phyloP scores from a whole-genome alignment of 2,888 invertebrate species.

The Pollenia angustigena region DNA sequence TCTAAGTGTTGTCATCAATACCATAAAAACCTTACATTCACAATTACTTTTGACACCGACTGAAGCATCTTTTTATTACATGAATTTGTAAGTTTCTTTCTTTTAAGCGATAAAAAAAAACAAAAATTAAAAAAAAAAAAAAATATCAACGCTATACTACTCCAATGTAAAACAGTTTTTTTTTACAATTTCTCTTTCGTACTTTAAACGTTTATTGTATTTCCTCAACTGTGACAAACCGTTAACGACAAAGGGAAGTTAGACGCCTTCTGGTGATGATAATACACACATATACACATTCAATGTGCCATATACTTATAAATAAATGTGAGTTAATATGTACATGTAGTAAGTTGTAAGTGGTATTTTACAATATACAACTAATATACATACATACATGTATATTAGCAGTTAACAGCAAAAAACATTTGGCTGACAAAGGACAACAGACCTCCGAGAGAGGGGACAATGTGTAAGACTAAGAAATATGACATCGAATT shows the following conservation, averaged over 20 bases:
- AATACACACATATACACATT: slow-evolving; percentile 13
- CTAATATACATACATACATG: neutral
- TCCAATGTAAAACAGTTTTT: slow-evolving; percentile 23
- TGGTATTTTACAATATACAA: slow-evolving; percentile 34
- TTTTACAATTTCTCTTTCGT: slow-evolving; percentile 28
- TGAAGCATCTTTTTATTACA: slow-evolving; percentile 50
- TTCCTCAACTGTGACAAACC: slow-evolving; percentile 73
- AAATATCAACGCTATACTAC: slow-evolving; percentile 24
- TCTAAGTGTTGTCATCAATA: slow-evolving; percentile 64
- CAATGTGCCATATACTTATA: neutral
- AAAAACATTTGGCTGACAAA: slow-evolving; percentile 71
- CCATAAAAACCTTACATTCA: slow-evolving; percentile 64
- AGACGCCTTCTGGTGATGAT: slow-evolving; percentile 73
- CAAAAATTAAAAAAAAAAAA: neutral
- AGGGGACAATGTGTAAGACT: slow-evolving; percentile 3
- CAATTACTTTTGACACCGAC: slow-evolving; percentile 60
- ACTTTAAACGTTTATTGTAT: slow-evolving; percentile 68
- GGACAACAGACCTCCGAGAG: slow-evolving; percentile 44
- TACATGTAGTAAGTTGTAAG: slow-evolving; percentile 33
- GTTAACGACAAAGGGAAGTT: slow-evolving; percentile 74
- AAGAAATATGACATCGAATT: slow-evolving; percentile 33
- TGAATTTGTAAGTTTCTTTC: slow-evolving; percentile 32
- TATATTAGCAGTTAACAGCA: slow-evolving; percentile 28
- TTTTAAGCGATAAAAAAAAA: slow-evolving; percentile 4
- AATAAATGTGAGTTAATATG: neutral